Conservation (phyloP, 2,888 invertebrate genomes). For the Ochropacha duplaris region DNA sequence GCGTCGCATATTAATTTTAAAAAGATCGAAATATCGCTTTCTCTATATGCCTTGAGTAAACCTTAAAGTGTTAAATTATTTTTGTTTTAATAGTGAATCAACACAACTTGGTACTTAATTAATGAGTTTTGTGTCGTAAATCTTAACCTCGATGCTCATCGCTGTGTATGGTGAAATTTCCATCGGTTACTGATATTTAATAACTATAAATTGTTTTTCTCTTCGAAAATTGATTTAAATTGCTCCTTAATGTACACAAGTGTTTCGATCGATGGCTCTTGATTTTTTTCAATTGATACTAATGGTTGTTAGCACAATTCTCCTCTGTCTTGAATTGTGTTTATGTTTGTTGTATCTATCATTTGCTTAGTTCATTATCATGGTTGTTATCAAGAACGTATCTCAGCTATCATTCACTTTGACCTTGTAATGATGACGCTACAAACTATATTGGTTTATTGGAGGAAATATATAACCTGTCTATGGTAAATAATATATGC, state of each 20-base stretch:
- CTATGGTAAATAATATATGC: conserved; percentile 7
- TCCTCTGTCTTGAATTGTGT: conserved; percentile 35
- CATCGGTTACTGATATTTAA: not conserved
- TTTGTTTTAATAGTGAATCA: not conserved
- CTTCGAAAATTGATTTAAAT: conserved; percentile 16
- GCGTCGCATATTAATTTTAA: conserved; percentile 11
- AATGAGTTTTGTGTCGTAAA: not conserved
- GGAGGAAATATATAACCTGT: conserved; percentile 15
- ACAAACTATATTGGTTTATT: conserved; percentile 22
- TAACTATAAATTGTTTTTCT: conserved; percentile 8
- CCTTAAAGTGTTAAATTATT: not conserved
- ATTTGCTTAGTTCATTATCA: conserved; percentile 47
- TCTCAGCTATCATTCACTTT: conserved; percentile 47
- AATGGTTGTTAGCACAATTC: conserved; percentile 31
- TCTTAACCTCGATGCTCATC: not conserved
- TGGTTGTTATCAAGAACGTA: conserved; percentile 29
- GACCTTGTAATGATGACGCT: conserved; percentile 53
- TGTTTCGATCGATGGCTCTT: conserved; percentile 28
- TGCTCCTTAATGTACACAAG: conserved; percentile 28
- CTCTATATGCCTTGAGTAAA: conserved; percentile 14
- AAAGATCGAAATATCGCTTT: conserved; percentile 22
- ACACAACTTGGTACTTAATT: not conserved
- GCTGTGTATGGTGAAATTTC: not conserved
- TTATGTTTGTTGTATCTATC: conserved; percentile 33
- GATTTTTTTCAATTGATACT: conserved; percentile 36